These are phyloP conservation scores for Arenaria interpres DNA, from an alignment of 2,113 vertebrate species.

Conservation along the genomic window DNA sequence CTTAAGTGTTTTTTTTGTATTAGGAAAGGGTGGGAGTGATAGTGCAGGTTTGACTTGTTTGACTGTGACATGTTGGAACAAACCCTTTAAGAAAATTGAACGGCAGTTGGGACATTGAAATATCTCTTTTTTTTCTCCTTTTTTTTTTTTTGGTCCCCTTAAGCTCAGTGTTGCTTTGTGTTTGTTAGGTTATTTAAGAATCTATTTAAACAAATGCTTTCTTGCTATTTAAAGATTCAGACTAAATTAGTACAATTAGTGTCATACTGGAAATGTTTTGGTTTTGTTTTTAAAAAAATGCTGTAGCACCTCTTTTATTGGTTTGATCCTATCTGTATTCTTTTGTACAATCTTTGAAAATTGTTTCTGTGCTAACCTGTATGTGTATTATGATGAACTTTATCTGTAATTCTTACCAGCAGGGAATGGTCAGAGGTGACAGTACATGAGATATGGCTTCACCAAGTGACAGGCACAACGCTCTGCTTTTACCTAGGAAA, in stretches of 20 bases:
- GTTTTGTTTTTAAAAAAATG: not conserved
- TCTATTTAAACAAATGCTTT: not conserved
- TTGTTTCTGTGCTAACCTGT: not conserved
- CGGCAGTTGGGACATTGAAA: not conserved
- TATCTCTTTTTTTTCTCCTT: not conserved
- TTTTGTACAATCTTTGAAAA: not conserved
- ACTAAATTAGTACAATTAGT: not conserved
- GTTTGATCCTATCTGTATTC: not conserved
- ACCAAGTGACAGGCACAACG: not conserved
- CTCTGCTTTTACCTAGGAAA: not conserved
- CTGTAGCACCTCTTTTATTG: not conserved
- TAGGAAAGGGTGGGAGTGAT: not conserved
- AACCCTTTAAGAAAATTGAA: not conserved
- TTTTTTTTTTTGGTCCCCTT: not conserved
- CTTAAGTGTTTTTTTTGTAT: not conserved
- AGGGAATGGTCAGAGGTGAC: not conserved
- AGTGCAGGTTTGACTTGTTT: conserved; percentile 18
- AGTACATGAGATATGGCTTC: not conserved
- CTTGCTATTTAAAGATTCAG: not conserved
- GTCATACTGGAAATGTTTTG: not conserved
- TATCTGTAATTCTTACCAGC: not conserved
- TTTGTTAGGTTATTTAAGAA: not conserved
- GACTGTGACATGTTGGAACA: not conserved
- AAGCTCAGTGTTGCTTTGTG: not conserved
- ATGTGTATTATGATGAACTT: not conserved